A percentile compares a stretch with the other conserved stretches of the same genome.
Conservation (phyloP, 2,888 invertebrate species). For the Erebia ligea region DNA sequence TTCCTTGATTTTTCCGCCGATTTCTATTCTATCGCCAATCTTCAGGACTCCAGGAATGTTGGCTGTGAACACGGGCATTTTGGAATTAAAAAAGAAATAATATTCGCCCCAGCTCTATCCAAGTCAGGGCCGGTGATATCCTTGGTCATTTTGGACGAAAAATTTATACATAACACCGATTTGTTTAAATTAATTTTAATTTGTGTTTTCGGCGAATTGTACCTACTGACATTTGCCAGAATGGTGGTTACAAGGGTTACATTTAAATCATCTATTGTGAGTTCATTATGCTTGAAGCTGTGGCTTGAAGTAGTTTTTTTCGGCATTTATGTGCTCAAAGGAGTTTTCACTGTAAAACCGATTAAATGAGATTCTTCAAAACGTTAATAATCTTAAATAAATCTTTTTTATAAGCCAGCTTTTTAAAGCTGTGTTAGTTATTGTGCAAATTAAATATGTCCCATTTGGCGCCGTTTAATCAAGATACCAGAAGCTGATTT, state of each 20-base stretch:
- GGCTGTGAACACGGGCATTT: conserved; percentile 77
- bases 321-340: too few species aligned
- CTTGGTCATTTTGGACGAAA: conserved; percentile 72
- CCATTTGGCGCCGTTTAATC: too few species aligned
- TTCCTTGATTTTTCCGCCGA: conserved; percentile 77
- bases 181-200: conserved; percentile 44
- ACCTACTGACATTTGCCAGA: conserved; percentile 22
- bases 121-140: conserved; percentile 57
- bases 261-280: not conserved
- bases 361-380: too few species aligned
- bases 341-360: too few species aligned
- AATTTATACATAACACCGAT: conserved; percentile 72
- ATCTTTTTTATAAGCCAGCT: too few species aligned
- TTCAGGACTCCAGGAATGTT: conserved; percentile 70
- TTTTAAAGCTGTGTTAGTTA: too few species aligned
- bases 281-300: too few species aligned
- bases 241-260: conserved; percentile 4
- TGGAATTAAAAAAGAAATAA: conserved; percentile 42
- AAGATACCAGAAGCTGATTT: too few species aligned
- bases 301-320: too few species aligned
- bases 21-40: conserved; percentile 75
- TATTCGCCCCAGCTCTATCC: conserved; percentile 49
- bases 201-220: conserved; percentile 39
- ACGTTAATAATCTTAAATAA: too few species aligned
- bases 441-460: too few species aligned